Percentiles rank a stretch among this genome's conserved stretches.
These are phyloP conservation scores for Acropora tenuis DNA, from an alignment of 64 coral and sea anemone species.

Conservation along the genomic window DNA sequence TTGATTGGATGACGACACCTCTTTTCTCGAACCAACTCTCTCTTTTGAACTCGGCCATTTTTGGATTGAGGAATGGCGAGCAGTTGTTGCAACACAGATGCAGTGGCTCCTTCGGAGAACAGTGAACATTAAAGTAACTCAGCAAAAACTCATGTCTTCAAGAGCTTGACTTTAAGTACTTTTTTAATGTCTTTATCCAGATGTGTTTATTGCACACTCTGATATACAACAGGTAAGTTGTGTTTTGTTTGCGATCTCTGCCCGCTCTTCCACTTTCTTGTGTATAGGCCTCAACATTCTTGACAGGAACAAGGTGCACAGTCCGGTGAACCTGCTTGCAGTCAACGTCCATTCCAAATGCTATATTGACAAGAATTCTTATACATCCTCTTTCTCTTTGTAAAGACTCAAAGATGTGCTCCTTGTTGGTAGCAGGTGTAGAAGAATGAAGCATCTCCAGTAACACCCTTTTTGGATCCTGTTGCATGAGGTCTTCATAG, in stretches of 20 bases:
- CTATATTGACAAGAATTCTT: conserved; percentile 54
- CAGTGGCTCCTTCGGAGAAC: not conserved
- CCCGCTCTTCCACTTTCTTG: conserved; percentile 75
- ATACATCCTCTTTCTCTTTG: conserved; percentile 42
- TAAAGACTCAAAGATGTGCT: conserved; percentile 52
- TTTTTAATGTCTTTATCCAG: conserved; percentile 42
- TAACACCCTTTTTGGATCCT: no score
- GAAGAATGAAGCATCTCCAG: no score
- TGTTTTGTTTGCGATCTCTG: conserved; percentile 49
- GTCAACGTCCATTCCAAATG: conserved; percentile 67
- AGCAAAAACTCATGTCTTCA: conserved; percentile 42
- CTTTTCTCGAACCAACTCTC: no score
- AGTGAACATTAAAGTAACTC: conserved; percentile 45
- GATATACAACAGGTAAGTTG: conserved; percentile 47
- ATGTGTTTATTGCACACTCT: conserved; percentile 12
- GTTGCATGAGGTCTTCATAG: no score
- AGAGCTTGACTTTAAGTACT: conserved; percentile 27
- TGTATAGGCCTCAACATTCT: conserved; percentile 66
- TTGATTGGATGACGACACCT: no score
- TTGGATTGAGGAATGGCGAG: not conserved
- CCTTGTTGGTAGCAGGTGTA: not conserved
- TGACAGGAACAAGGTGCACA: conserved; percentile 57
- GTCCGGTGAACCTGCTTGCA: conserved; percentile 46
- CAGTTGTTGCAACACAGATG: conserved; percentile 84
- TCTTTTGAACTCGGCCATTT: no score